Conservation (phyloP, 2,888 invertebrate species). For the Dichetophora obliterata region DNA sequence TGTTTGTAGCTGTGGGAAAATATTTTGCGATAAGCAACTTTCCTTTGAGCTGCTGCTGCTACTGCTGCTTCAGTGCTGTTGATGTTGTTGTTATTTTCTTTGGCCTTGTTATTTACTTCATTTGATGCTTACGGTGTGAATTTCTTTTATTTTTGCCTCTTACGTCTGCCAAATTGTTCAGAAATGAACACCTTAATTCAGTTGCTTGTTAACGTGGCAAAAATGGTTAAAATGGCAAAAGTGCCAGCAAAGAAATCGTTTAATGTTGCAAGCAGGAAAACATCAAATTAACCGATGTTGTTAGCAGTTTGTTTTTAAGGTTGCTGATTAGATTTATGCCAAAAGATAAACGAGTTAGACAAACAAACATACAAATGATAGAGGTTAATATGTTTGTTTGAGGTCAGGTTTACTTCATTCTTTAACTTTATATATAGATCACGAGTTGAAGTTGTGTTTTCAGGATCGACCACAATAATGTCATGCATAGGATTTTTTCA, state of each 20-base stretch:
- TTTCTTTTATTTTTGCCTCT: background rate
- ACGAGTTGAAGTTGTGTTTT: too few relatives aligned
- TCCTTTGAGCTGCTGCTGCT: conserved; percentile 38
- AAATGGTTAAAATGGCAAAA: background rate
- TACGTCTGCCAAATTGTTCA: conserved; percentile 29
- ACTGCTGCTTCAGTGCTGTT: conserved; percentile 7
- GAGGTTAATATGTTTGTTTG: background rate
- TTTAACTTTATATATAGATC: background rate
- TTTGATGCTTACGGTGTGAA: conserved; percentile 8
- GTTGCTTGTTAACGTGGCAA: conserved; percentile 22
- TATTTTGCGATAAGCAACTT: conserved; percentile 53
- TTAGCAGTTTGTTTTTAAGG: background rate
- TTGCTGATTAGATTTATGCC: background rate
- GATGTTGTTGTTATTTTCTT: conserved; percentile 26
- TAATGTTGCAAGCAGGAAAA: conserved; percentile 21
- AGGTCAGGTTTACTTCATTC: background rate
- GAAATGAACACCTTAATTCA: conserved; percentile 29
- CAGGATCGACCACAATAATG: too few relatives aligned
- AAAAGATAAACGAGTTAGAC: too few relatives aligned
- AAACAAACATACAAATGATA: too few relatives aligned
- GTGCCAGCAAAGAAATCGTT: conserved; percentile 16
- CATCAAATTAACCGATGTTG: background rate
- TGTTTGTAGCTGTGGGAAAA: conserved; percentile 49
- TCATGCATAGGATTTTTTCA: too few relatives aligned
- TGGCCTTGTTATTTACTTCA: conserved; percentile 38